Evolutionary conservation across 1,140 invertebrate species (phyloP).

Genomic region (Lepidurus packardi): DNA sequence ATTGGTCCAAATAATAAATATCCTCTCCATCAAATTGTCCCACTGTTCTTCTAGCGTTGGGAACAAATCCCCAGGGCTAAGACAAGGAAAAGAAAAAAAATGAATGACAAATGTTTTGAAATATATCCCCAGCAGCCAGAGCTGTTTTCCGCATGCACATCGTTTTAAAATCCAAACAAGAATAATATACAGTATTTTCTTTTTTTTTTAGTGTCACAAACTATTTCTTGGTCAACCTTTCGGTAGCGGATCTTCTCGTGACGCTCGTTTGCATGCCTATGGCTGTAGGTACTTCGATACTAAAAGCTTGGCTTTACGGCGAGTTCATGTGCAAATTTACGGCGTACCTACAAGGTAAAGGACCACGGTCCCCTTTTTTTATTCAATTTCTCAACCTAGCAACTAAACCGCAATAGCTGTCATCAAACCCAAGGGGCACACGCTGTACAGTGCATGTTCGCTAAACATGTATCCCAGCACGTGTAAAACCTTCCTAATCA

Average conservation of each 20-base stretch:
- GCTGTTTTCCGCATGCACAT: too few relatives aligned
- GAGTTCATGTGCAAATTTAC: constrained; percentile 64
- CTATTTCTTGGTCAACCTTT: constrained; percentile 82
- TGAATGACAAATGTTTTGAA: too few relatives aligned
- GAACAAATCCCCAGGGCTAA: too few relatives aligned
- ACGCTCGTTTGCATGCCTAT: constrained; percentile 75
- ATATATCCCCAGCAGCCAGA: too few relatives aligned
- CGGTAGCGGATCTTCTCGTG: constrained; percentile 79
- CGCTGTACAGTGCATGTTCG: too few relatives aligned
- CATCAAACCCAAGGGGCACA: too few relatives aligned
- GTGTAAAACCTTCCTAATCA: too few relatives aligned
- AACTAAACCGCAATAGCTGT: not conserved
- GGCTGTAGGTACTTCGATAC: constrained; percentile 60
- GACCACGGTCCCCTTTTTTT: not conserved
- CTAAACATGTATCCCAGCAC: too few relatives aligned
- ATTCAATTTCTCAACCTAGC: not conserved
- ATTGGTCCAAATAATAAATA: too few relatives aligned
- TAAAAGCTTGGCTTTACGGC: constrained; percentile 62
- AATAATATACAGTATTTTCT: constrained; percentile 32
- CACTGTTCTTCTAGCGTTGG: too few relatives aligned
- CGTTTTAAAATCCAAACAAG: not conserved
- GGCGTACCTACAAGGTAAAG: constrained; percentile 66
- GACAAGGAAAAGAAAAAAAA: too few relatives aligned
- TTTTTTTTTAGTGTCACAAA: constrained; percentile 69
- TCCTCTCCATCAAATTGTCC: too few relatives aligned